Evolutionary conservation across 2,888 invertebrate genomes (phyloP).

Genomic region (Cephus spinipes): DNA sequence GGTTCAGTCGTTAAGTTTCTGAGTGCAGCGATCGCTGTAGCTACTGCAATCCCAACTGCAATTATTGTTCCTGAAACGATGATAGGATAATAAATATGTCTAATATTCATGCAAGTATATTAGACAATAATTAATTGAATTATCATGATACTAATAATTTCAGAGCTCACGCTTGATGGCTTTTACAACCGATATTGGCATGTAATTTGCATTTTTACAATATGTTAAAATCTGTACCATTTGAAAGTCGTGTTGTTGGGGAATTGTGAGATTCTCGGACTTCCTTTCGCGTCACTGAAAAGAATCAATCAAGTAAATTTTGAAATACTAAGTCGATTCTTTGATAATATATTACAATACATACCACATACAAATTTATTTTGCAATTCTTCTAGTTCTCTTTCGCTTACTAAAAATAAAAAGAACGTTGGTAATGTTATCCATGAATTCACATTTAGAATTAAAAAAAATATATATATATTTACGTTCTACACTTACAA

Average conservation of each 20-base stretch:
- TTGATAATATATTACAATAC: not conserved
- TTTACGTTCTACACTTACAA: conserved; percentile 46
- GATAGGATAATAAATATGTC: not conserved
- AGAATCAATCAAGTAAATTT: not conserved
- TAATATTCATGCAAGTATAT: not conserved
- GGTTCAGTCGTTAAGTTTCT: not conserved
- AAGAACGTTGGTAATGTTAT: not conserved
- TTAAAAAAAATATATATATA: too few species aligned
- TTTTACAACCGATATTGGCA: not conserved
- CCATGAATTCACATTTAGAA: not conserved
- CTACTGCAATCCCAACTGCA: not conserved
- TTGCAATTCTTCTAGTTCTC: not conserved
- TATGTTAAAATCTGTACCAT: not conserved
- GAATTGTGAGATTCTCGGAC: not conserved
- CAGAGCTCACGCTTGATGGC: not conserved
- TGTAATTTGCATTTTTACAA: not conserved
- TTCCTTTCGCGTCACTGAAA: not conserved
- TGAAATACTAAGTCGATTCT: too few species aligned
- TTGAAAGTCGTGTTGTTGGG: not conserved
- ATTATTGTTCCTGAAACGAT: not conserved
- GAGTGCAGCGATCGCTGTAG: not conserved
- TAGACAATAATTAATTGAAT: not conserved
- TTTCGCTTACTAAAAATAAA: not conserved
- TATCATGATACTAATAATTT: not conserved
- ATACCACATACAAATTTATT: not conserved